These are phyloP conservation scores for Lordiphosa clarofinis DNA, from an alignment of 1,140 invertebrate species.

Conservation along the genomic window DNA sequence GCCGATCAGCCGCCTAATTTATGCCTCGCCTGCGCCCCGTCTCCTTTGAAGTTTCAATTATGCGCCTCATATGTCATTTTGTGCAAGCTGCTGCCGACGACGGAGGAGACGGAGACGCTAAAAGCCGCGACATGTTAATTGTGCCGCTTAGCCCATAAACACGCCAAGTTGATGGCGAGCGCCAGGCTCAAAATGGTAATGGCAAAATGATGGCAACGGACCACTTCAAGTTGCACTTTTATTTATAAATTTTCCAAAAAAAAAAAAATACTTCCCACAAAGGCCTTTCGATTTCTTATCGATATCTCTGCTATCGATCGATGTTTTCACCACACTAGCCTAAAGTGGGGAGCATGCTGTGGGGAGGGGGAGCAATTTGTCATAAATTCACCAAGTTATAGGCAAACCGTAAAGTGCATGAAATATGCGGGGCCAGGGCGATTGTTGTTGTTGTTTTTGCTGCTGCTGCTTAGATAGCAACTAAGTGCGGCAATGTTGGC, in stretches of 20 bases:
- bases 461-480: conserved; percentile 51
- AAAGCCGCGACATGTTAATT: conserved; percentile 79
- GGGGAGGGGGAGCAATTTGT: too few relatives aligned
- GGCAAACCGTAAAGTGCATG: conserved; percentile 63
- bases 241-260: too few relatives aligned
- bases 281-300: too few relatives aligned
- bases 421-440: conserved; percentile 48
- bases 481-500: conserved; percentile 59
- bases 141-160: conserved; percentile 77
- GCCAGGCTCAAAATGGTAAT: conserved; percentile 46
- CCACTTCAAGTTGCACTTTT: too few relatives aligned
- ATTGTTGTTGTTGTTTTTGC: conserved; percentile 14
- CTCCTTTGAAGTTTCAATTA: conserved; percentile 79
- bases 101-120: conserved; percentile 48
- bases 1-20: conserved; percentile 71
- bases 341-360: too few relatives aligned
- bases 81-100: conserved; percentile 47
- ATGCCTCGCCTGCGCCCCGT: conserved; percentile 66
- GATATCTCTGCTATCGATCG: too few relatives aligned
- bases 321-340: too few relatives aligned
- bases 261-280: too few relatives aligned
- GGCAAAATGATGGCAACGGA: neutral
- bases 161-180: conserved; percentile 77
- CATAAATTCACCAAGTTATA: conserved; percentile 67
- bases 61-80: conserved; percentile 78